Conservation (phyloP, 2,113 vertebrate genomes). For the Oriolus oriolus region DNA sequence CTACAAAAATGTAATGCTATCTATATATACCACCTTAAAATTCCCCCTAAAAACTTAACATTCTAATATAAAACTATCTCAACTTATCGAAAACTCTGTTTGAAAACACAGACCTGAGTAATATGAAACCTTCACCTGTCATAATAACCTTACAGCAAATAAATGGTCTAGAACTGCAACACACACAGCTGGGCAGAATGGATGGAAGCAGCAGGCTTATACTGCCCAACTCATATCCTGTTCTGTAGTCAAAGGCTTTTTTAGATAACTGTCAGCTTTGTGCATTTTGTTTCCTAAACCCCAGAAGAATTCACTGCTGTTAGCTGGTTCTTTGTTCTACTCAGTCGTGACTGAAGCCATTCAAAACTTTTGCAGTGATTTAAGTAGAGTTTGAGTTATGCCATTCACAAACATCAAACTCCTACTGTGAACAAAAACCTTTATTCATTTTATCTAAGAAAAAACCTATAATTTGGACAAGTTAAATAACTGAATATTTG, state of each 20-base stretch:
- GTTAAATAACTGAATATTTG: not conserved
- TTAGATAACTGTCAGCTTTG: not conserved
- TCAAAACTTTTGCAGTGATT: not conserved
- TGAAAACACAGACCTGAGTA: not conserved
- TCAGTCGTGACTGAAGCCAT: not conserved
- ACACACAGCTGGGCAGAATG: not conserved
- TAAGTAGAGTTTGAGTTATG: not conserved
- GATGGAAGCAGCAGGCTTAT: not conserved
- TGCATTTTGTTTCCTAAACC: not conserved
- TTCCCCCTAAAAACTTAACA: not conserved
- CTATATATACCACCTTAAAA: not conserved
- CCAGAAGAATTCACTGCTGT: not conserved
- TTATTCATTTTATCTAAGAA: not conserved
- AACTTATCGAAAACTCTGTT: not conserved
- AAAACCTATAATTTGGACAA: not conserved
- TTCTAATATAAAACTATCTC: not conserved
- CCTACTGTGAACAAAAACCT: not conserved
- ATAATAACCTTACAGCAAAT: not conserved
- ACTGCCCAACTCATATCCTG: not conserved
- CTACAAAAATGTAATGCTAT: not conserved
- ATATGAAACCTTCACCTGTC: not conserved
- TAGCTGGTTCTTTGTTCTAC: not conserved
- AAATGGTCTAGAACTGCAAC: not conserved
- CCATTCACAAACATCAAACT: not conserved
- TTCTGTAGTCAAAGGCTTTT: not conserved